Percentiles rank a stretch among this genome's conserved stretches.
Conservation (phyloP, 2,797 vertebrate genomes). For the Gadopsis bispinosus region DNA sequence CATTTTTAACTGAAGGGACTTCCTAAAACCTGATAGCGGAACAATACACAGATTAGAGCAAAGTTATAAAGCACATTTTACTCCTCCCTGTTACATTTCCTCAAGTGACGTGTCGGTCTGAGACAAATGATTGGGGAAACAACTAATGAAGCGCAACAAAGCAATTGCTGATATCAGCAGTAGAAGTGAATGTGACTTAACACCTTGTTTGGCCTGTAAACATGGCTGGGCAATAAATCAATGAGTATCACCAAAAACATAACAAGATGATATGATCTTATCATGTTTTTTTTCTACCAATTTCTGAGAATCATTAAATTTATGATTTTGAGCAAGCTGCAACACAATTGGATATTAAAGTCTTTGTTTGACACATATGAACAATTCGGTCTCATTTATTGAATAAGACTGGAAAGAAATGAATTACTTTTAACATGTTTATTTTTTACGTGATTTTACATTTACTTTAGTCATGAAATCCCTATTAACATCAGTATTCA, state of each 20-base stretch:
- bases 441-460: not conserved
- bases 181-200: conserved; percentile 10
- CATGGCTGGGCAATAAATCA: not conserved
- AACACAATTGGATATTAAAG: not conserved
- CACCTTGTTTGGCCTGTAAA: conserved; percentile 28
- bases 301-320: not conserved
- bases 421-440: not conserved
- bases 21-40: conserved; percentile 78
- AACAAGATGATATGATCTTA: not conserved
- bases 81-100: conserved; percentile 88
- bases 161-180: conserved; percentile 51
- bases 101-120: conserved; percentile 48
- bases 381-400: not conserved
- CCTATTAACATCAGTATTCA: not conserved
- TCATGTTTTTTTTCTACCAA: not conserved
- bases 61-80: conserved; percentile 84
- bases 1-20: conserved; percentile 76
- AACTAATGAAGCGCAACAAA: conserved; percentile 50
- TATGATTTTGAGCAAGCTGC: not conserved
- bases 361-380: not conserved
- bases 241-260: not conserved
- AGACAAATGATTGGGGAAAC: conserved; percentile 58
- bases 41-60: conserved; percentile 88
- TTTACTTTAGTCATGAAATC: not conserved
- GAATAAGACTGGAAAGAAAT: not conserved